Evolutionary conservation across 2,888 invertebrate species (phyloP).

Genomic region (Hirtodrosophila trivittata): DNA sequence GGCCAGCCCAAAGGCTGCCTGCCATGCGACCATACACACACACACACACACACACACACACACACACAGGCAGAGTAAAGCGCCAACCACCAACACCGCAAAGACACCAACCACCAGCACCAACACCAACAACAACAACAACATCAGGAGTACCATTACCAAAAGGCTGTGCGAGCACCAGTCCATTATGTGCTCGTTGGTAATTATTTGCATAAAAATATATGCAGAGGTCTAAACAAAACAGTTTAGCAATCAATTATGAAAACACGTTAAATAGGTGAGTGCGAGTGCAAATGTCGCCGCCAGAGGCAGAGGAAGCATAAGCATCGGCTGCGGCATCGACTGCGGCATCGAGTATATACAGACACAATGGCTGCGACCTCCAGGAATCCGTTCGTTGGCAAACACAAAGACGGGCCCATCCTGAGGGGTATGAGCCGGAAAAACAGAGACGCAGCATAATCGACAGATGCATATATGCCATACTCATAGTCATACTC

Average conservation of each 20-base stretch:
- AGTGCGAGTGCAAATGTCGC: constrained; percentile 69
- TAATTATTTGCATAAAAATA: constrained; percentile 79
- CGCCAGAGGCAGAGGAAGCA: constrained; percentile 29
- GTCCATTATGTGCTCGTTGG: constrained; percentile 70
- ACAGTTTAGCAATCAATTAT: constrained; percentile 80
- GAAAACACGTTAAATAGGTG: constrained; percentile 79
- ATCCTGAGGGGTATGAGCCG: constrained; percentile 2
- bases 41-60: no score
- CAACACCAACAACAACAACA: constrained; percentile 5
- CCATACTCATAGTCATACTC: background rate
- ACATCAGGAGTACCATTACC: background rate
- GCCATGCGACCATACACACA: no score
- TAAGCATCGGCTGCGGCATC: constrained; percentile 34
- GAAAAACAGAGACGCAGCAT: constrained; percentile 29
- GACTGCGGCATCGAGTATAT: no score
- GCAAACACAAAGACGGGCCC: constrained; percentile 6
- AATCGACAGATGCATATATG: constrained; percentile 65
- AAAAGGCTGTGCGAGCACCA: constrained; percentile 20
- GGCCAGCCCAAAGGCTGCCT: constrained; percentile 20
- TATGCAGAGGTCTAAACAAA: constrained; percentile 79
- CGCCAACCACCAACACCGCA: constrained; percentile 48
- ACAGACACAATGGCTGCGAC: constrained; percentile 42
- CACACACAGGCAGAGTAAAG: constrained; percentile 26
- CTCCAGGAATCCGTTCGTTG: constrained; percentile 36
- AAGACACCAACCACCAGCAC: constrained; percentile 31